These are phyloP conservation scores for Sebastes kiyomatsui DNA, from an alignment of 2,797 vertebrate genomes.

Conservation along the genomic window DNA sequence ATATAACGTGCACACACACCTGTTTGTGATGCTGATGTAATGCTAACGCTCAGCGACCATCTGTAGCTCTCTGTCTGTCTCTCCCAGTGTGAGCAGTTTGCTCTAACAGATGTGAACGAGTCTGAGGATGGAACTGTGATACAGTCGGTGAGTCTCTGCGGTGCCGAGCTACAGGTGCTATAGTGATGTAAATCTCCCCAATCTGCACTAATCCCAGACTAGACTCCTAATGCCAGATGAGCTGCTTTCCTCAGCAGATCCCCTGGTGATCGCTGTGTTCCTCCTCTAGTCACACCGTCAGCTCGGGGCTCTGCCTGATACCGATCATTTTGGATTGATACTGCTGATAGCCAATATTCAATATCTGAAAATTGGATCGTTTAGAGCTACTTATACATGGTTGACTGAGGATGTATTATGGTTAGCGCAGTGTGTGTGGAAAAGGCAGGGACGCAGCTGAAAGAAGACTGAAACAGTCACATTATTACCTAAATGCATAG, in stretches of 20 bases:
- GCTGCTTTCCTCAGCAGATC: not conserved
- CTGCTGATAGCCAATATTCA: no score
- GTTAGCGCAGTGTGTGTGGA: not conserved
- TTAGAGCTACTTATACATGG: no score
- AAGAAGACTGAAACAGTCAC: no score
- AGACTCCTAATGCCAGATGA: not conserved
- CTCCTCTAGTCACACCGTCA: not conserved
- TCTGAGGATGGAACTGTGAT: not conserved
- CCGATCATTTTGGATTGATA: not conserved
- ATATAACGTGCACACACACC: not conserved
- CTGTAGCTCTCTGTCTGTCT: not conserved
- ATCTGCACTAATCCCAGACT: not conserved
- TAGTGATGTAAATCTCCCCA: not conserved
- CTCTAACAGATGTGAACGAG: not conserved
- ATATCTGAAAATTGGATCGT: no score
- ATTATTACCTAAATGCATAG: no score
- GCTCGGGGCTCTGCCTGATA: not conserved
- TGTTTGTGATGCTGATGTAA: not conserved
- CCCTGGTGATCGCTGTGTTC: not conserved
- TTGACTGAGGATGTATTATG: not conserved
- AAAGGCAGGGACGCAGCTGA: not conserved
- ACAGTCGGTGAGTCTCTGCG: not conserved
- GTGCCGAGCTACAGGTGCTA: not conserved
- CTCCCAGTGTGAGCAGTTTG: not conserved
- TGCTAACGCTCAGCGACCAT: not conserved